Conservation (phyloP, 2,797 vertebrate species). For the Trichosurus vulpecula region DNA sequence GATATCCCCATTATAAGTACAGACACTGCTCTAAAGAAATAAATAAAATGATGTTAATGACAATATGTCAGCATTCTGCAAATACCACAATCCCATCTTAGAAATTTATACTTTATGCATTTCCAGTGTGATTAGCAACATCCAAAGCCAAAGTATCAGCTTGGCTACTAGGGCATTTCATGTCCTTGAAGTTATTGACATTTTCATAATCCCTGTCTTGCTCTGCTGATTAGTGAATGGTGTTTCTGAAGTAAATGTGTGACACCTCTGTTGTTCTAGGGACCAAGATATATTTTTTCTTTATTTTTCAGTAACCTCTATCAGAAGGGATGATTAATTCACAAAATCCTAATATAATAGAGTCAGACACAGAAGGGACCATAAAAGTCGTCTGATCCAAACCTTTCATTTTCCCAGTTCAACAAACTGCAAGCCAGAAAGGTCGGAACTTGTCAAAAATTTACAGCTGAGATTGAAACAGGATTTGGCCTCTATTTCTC, state of each 20-base stretch:
- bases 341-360: background rate
- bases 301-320: conserved; percentile 28
- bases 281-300: background rate
- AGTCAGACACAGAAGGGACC: background rate
- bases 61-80: background rate
- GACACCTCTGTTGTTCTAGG: background rate
- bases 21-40: background rate
- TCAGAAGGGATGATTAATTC: background rate
- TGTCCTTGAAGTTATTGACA: background rate
- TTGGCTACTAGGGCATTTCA: background rate
- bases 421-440: background rate
- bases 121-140: background rate
- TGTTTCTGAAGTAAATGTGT: background rate
- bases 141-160: background rate
- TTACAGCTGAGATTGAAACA: background rate
- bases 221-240: background rate
- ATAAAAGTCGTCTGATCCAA: background rate
- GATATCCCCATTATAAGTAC: background rate
- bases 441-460: background rate
- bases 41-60: background rate
- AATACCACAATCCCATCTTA: background rate
- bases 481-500: background rate
- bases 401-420: background rate
- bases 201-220: conserved; percentile 3
- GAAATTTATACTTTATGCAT: background rate